phyloP scores from a whole-genome alignment of 2,888 invertebrate species.

The Corbicula japonica region DNA sequence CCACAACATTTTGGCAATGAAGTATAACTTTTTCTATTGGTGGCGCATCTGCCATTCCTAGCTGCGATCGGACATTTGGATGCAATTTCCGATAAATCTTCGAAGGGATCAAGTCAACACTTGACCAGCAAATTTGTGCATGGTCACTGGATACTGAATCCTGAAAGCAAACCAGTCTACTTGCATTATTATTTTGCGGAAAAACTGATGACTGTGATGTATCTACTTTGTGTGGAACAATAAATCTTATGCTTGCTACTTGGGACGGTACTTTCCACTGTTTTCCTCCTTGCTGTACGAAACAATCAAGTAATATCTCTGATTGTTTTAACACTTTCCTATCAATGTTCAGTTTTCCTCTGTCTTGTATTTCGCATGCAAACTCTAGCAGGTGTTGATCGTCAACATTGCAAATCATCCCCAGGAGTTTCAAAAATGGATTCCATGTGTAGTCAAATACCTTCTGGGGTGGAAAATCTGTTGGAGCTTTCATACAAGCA shows the following conservation, averaged over 20 bases:
- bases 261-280: background rate
- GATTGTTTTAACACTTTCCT: constrained; percentile 33
- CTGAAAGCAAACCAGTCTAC: background rate
- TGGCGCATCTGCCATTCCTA: constrained; percentile 40
- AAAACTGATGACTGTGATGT: constrained; percentile 17
- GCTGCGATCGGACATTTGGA: no score
- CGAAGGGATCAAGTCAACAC: constrained; percentile 42
- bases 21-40: constrained; percentile 33
- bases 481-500: constrained; percentile 9
- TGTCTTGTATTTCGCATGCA: constrained; percentile 40
- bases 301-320: constrained; percentile 18
- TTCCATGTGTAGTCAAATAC: constrained; percentile 23
- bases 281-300: constrained; percentile 1
- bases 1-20: constrained; percentile 58
- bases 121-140: constrained; percentile 48
- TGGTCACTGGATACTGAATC: constrained; percentile 14
- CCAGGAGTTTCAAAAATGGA: constrained; percentile 46
- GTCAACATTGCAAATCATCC: constrained; percentile 42
- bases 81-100: background rate
- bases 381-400: constrained; percentile 49
- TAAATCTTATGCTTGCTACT: constrained; percentile 41
- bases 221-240: constrained; percentile 31
- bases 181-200: background rate
- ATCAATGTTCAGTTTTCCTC: background rate
- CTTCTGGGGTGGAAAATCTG: constrained; percentile 40